Conservation (phyloP, 2,113 vertebrate species). For the Eptatretus burgeri region DNA sequence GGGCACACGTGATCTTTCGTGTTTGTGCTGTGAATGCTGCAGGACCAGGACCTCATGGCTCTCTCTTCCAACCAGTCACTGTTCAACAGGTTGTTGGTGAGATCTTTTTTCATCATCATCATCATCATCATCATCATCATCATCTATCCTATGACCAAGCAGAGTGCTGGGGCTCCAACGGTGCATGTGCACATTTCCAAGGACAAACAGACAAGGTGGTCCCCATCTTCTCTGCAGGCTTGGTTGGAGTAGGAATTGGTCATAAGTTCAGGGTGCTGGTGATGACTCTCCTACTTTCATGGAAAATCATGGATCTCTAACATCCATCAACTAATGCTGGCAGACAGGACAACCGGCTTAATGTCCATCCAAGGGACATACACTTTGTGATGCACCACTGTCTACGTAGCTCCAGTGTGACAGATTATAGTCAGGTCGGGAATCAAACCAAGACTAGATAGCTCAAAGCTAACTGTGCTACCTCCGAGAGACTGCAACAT, state of each 20-base stretch:
- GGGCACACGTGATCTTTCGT: slow-evolving; percentile 39
- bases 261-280: neutral
- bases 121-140: neutral
- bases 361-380: too few relatives aligned
- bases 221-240: neutral
- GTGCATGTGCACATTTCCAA: neutral
- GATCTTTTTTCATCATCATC: slow-evolving; percentile 12
- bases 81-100: slow-evolving; percentile 45
- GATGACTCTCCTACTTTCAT: too few relatives aligned
- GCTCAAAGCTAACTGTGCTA: too few relatives aligned
- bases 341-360: too few relatives aligned
- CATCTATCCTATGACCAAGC: neutral
- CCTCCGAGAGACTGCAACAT: too few relatives aligned
- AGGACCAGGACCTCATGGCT: slow-evolving; percentile 29
- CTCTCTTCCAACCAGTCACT: slow-evolving; percentile 27
- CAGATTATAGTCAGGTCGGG: too few relatives aligned
- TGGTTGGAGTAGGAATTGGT: neutral
- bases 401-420: too few relatives aligned
- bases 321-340: too few relatives aligned
- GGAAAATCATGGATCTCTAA: too few relatives aligned
- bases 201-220: too few relatives aligned
- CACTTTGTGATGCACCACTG: too few relatives aligned
- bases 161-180: neutral
- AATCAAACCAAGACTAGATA: too few relatives aligned
- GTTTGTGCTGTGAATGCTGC: slow-evolving; percentile 41